Base-by-base conservation (phyloP, 1,140 invertebrate species). In the Bathynomus jamesi region DNA sequence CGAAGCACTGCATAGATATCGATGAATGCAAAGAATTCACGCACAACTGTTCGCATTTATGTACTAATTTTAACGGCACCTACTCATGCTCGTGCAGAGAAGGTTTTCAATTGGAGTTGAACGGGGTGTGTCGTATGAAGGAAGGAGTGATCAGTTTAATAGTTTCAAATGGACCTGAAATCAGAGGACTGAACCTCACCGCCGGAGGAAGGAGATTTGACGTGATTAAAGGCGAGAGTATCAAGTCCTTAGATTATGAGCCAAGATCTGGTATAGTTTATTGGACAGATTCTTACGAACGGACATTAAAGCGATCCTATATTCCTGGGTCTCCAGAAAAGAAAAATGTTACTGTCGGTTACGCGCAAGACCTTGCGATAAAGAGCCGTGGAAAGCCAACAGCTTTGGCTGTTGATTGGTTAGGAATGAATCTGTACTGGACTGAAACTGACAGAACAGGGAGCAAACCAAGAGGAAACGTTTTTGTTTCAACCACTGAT, bases 351-450 rank as follows among this genome's bases (percentile, higher is more conserved):
- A 77, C 76, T 1, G 77, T 80, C 60, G 94, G 93, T 30, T 93
- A 87, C 81, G 89, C 93, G 0, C 95, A 97, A 83, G 90, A 95
- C 81, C 82, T 98, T 0, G 88, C 92, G 75, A 90, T 85, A 0
- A 78, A 80, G 30, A 78, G 73, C 8, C 88, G 89, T 71, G 87
- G 88, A 0, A 92, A 91, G 80, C 92, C 93, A 0, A 92, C 90
- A 0, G 89, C 89, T 8, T 81, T 98, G 0, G 90, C 94, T 0
- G 86, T 97, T 0, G 95, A 98, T 81, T 98, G 94, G 91, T 86
- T 96, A 17, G 91, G 89, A 5, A 90, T 90, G 65, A 97, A 97
- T 83, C 83, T 98, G 0, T 98, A 96, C 80, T 98, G 95, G 94
- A 92, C 92, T 0, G 95, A 98, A 81, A 86, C 89, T 0, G 92